phyloP scores from a whole-genome alignment of 1,140 invertebrate species.

The Neodiprion fabricii region DNA sequence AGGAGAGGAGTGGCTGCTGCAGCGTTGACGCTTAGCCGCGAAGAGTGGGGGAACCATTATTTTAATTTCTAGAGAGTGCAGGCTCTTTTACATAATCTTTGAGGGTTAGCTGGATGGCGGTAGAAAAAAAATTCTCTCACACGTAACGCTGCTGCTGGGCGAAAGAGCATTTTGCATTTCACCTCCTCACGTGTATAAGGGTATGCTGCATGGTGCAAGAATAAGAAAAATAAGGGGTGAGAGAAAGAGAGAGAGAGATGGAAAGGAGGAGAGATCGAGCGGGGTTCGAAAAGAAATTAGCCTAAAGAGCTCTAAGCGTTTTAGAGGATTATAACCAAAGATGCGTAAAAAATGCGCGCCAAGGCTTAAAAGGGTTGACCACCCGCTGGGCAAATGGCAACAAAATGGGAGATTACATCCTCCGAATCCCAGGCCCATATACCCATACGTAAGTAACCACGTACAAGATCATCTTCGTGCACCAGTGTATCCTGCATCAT shows the following conservation, averaged over 20 bases:
- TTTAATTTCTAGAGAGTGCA: slow-evolving; percentile 46
- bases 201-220: not conserved
- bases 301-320: slow-evolving; percentile 51
- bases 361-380: slow-evolving; percentile 43
- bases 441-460: too few species aligned
- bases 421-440: not conserved
- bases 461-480: too few species aligned
- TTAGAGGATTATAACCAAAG: slow-evolving; percentile 48
- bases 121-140: slow-evolving; percentile 36
- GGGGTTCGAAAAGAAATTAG: slow-evolving; percentile 44
- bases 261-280: slow-evolving; percentile 1
- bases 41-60: slow-evolving; percentile 43
- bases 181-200: too few species aligned
- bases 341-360: slow-evolving; percentile 43
- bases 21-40: not conserved
- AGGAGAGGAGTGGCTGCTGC: slow-evolving; percentile 17
- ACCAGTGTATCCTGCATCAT: too few species aligned
- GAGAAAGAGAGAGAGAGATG: not conserved
- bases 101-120: slow-evolving; percentile 41
- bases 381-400: slow-evolving; percentile 46
- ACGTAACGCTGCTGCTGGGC: slow-evolving; percentile 1
- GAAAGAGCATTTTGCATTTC: too few species aligned
- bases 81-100: slow-evolving; percentile 53
- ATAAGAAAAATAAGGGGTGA: slow-evolving; percentile 9
- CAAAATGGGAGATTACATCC: slow-evolving; percentile 38